Base-by-base conservation (phyloP, 2,888 invertebrate genomes). In the Pachymerium ferrugineum region DNA sequence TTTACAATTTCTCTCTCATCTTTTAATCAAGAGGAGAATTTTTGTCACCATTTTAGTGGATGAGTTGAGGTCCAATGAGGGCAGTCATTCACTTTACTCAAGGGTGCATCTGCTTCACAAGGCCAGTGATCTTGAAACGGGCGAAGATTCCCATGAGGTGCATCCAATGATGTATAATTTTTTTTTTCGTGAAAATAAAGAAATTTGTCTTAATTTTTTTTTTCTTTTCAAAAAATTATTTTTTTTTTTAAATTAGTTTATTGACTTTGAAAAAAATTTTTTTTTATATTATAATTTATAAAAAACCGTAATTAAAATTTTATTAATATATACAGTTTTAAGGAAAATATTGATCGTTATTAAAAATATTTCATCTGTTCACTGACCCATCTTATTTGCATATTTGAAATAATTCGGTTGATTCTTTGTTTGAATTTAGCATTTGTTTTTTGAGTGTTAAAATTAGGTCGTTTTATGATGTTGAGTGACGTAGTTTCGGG, bases 361-460 rank as follows among this genome's bases (percentile, higher is more conserved):
- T 54, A 25, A 25, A 10, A 10, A 3, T 54, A 10, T 54, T 54
- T 54, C n/a, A n/a, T n/a, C 25, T 54, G 54, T 54, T 54, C 54
- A 54, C 54, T 54, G 54, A 54, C 54, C 54, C 54, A n/a, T n/a
- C n/a, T 54, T 28, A 54, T 54, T 54, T 54, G 54, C 54, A 54
- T 54, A 25, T 14, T n/a, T n/a, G n/a, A n/a, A n/a, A n/a, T n/a
- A n/a, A n/a, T n/a, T n/a, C n/a, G n/a, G n/a, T n/a, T n/a, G n/a
- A n/a, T n/a, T n/a, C n/a, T n/a, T n/a, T n/a, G n/a, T n/a, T n/a
- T n/a, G n/a, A n/a, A n/a, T n/a, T n/a, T n/a, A n/a, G n/a, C n/a
- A n/a, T n/a, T n/a, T n/a, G n/a, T n/a, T n/a, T n/a, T n/a, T n/a
- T n/a, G n/a, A n/a, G 8, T 54, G 19, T 10, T 28, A 54, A 54